Base-by-base conservation (phyloP, 2,888 invertebrate species). In the Acleris sparsana region DNA sequence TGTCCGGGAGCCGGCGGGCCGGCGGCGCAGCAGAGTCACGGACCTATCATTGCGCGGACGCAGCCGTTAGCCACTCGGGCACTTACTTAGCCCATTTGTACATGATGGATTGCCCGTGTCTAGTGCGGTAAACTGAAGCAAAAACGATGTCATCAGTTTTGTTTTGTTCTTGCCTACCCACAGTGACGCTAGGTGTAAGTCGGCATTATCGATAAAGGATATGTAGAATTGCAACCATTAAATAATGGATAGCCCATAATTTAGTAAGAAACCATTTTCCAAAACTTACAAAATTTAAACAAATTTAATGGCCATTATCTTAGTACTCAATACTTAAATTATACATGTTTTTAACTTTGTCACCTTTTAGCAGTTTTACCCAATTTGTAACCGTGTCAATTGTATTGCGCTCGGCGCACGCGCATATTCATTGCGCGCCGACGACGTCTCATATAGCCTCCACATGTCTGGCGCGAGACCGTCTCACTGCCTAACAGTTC, bases 71-170 rank as follows among this genome's bases (percentile, higher is more conserved):
- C 55, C 61, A 76, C 71, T 67, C 70, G 68, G 61, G 75, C 69
- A 78, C 77, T 39, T 39, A 39, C n/a, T 71, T 77, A 74, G 70
- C 70, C 74, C 78, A 79, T 75, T 79, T 76, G 73, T 73, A 71
- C 71, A 73, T 84, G 87, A 87, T 86, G 77, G 84, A 88, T 87
- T 79, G 77, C 73, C 76, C 78, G 77, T 82, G 79, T 76, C 78
- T 70, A 77, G 73, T 69, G 73, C 76, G 60, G 61, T 68, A 76
- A 81, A 80, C 76, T 75, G 72, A 72, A 52, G 73, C 79, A 80
- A 82, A 79, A 81, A 77, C 76, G 61, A 57, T 33, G 53, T 62
- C 44, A 29, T 51, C 61, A 62, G 46, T 57, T 57, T 48, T 57
- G 62, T 29, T 57, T 52, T 53, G 9, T 20, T 46, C 49, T 25